Percentiles rank a stretch among this genome's conserved stretches.
phyloP scores from a whole-genome alignment of 1,140 invertebrate species.

The Monomorium pharaonis region DNA sequence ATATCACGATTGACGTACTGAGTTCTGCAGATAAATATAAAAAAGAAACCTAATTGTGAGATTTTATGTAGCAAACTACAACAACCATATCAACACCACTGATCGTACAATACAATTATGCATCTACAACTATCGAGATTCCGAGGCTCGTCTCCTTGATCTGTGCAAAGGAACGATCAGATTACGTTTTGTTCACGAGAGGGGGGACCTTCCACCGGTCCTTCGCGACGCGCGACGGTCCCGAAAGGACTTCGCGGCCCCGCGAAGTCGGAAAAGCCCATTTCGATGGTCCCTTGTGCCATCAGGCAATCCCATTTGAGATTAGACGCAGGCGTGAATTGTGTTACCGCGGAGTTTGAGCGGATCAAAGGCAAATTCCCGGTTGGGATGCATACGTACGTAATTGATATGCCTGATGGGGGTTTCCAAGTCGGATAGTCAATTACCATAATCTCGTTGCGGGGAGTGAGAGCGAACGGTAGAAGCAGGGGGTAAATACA shows the following conservation, averaged over 20 bases:
- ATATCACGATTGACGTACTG: background rate
- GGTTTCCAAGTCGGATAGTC: slow-evolving; percentile 83
- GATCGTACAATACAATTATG: background rate
- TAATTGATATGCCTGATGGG: slow-evolving; percentile 83
- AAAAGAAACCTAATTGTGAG: background rate
- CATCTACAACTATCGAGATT: background rate
- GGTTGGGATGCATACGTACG: slow-evolving; percentile 80
- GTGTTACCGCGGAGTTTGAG: slow-evolving; percentile 79
- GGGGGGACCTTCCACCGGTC: slow-evolving; percentile 4
- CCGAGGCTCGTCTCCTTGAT: background rate
- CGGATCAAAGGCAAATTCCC: slow-evolving; percentile 82
- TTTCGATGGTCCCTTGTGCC: slow-evolving; percentile 76
- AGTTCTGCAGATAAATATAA: background rate
- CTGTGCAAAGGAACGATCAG: slow-evolving; percentile 34
- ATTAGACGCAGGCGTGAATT: slow-evolving; percentile 81
- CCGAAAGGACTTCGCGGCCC: slow-evolving; percentile 67
- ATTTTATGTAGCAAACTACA: background rate
- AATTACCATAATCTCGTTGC: slow-evolving; percentile 84
- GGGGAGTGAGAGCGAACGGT: slow-evolving; percentile 50
- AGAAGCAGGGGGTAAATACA: background rate
- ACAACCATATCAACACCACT: background rate
- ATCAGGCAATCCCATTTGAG: slow-evolving; percentile 79
- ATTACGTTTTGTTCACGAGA: slow-evolving; percentile 48
- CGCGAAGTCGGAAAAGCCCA: slow-evolving; percentile 75
- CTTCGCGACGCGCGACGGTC: background rate